These are phyloP conservation scores for Microcaecilia unicolor DNA, from an alignment of 2,797 vertebrate genomes.

Conservation along the genomic window DNA sequence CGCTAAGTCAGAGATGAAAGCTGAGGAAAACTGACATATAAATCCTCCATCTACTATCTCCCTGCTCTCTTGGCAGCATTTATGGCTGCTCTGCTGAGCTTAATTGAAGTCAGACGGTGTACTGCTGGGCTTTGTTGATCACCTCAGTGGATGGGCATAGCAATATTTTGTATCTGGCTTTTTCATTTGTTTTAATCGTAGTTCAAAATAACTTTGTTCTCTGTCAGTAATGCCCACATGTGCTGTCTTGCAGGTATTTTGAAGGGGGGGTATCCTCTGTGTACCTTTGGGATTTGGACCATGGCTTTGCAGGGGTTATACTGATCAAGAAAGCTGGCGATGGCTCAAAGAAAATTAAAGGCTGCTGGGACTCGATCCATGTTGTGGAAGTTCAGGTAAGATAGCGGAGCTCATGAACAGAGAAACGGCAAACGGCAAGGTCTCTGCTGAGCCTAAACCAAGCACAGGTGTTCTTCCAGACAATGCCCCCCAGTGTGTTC, in stretches of 20 bases:
- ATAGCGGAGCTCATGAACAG: background rate
- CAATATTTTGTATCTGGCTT: too few relatives aligned
- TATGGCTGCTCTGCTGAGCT: too few relatives aligned
- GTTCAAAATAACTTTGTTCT: background rate
- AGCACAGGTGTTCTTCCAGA: constrained; percentile 35
- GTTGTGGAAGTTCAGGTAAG: constrained; percentile 97
- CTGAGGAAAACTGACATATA: too few relatives aligned
- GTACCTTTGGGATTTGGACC: constrained; percentile 98
- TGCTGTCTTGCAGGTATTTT: constrained; percentile 74
- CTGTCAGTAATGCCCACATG: background rate
- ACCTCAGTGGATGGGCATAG: too few relatives aligned
- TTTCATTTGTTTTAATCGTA: too few relatives aligned
- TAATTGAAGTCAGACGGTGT: too few relatives aligned
- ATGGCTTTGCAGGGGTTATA: constrained; percentile 96
- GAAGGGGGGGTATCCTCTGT: constrained; percentile 96
- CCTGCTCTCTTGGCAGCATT: too few relatives aligned
- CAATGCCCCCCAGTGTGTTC: constrained; percentile 24
- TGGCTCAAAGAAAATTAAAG: constrained; percentile 98
- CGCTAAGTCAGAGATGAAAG: too few relatives aligned
- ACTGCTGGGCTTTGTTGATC: too few relatives aligned
- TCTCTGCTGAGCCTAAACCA: too few relatives aligned
- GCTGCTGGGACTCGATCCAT: constrained; percentile 99
- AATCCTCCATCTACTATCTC: too few relatives aligned
- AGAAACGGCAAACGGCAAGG: too few relatives aligned
- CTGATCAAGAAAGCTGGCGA: constrained; percentile 98